Base-by-base conservation (phyloP, 2,113 vertebrate species). In the Gnathonemus longibarbis region DNA sequence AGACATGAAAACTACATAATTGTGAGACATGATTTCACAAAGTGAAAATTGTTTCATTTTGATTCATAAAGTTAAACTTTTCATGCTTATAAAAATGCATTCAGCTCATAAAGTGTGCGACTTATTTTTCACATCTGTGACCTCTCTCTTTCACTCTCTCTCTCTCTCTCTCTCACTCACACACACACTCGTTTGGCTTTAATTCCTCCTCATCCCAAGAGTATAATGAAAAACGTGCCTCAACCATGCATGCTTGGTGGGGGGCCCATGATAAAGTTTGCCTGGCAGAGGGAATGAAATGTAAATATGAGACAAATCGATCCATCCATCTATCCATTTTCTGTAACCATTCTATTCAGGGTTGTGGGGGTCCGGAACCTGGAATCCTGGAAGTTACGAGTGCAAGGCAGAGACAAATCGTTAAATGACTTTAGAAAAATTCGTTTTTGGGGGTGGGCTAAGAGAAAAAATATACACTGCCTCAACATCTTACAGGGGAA, bases 1-100 rank as follows among this genome's bases (percentile, higher is more conserved):
- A 58, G 17, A 45, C 35, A 42, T 66, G 52, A 17, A 88, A 88
- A 62, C 87, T 45, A 66, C 21, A 88, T 88, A 88, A 88, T 88
- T 66, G 87, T 19, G 7, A 88, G 39, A 62, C 27, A 62, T 42
- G 8, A 66, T 84, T 84, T 84, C 83, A 84, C 83, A 84, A 46
- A 45, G 39, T 84, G 45, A 88, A 35, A 88, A 24, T 39, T 87
- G 15, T 39, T 87, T 87, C 49, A 87, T 87, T 88, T 87, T 53
- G 27, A 19, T 45, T 62, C 35, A 62, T 8, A 24, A 88, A 87
- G 49, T 88, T 53, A 88, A 50, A 48, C 15, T 87, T 24, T 88
- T 88, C 58, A 87, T 53, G 49, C 27, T 5, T 56, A 39, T 87
- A 87, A 87, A 56, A 53, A 48, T 27, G 50, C 48, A 87, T 27